Evolutionary conservation across 2,888 invertebrate species (phyloP), one percentile per base, ranked within the genome.

Genomic region (Xanthorhoe spadicearia): DNA sequence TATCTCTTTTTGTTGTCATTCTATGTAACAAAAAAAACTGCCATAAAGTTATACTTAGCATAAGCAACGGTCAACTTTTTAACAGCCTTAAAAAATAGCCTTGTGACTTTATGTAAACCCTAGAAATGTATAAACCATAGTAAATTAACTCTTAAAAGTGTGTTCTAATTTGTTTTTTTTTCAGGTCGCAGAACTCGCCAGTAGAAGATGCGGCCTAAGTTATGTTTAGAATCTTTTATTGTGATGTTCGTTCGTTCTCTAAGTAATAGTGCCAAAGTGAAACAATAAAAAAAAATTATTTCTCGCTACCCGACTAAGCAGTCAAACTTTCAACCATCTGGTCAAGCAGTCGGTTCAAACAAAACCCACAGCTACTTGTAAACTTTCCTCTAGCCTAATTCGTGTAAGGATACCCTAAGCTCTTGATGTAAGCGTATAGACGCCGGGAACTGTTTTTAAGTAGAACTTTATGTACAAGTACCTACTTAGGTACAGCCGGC

Each of bases 141-240:
- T n/a, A n/a, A n/a, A n/a, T n/a, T n/a, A n/a, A n/a, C n/a, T n/a
- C n/a, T n/a, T n/a, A n/a, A n/a, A n/a, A n/a, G n/a, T 28, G 5
- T 28, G 5, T 32, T 0, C 19, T 17, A 35, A 13, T 35, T 32
- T 43, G 10, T 1, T 38, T 38, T 76, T 76, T 77, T 86, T 83
- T 0, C 90, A 93, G 92, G 90, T 83, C 92, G 92, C 87, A 82
- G 92, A 77, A 92, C 88, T 89, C 92, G 92, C 78, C 92, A 92
- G 83, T 93, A 91, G 88, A 69, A 75, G 69, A 54, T 61, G 70
- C 57, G 69, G 57, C 64, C 71, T 66, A 77, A 75, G 76, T 74
- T 79, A 79, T 77, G 74, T 82, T 84, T 83, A 85, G 79, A 82
- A 71, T 67, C 52, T 68, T 64, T 80, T 63, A 79, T 82, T 79